Evolutionary conservation across 92 coral and sea anemone species (phyloP).

Genomic region (Isaurus tuberculatus): DNA sequence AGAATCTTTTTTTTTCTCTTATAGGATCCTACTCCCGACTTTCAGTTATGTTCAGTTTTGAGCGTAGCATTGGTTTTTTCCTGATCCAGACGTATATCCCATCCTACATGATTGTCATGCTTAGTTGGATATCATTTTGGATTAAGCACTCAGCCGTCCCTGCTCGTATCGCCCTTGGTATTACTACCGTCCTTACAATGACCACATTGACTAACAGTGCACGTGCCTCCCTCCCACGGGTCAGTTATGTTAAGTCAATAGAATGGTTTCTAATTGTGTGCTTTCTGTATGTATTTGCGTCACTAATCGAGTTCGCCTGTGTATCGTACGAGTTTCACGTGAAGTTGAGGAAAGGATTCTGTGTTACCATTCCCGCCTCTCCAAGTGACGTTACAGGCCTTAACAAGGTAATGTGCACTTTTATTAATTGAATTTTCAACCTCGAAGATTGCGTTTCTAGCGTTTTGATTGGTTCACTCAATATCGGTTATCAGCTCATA

Average conservation of each 20-base stretch:
- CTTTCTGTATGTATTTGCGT: slow-evolving; percentile 92
- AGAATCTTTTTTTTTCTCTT: neutral
- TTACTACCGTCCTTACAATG: slow-evolving; percentile 96
- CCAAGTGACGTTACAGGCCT: neutral
- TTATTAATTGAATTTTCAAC: no score
- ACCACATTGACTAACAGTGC: slow-evolving; percentile 97
- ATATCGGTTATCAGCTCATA: no score
- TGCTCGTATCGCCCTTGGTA: slow-evolving; percentile 95
- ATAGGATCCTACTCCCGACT: slow-evolving; percentile 87
- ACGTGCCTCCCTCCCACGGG: slow-evolving; percentile 92
- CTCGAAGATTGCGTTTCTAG: no score
- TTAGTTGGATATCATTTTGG: slow-evolving; percentile 99
- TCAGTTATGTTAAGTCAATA: slow-evolving; percentile 91
- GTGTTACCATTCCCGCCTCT: slow-evolving; percentile 52
- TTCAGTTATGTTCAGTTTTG: slow-evolving; percentile 86
- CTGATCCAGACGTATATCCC: slow-evolving; percentile 96
- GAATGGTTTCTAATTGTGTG: slow-evolving; percentile 96
- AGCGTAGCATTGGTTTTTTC: slow-evolving; percentile 95
- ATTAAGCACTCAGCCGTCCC: slow-evolving; percentile 90
- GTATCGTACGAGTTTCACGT: slow-evolving; percentile 83
- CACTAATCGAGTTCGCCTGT: slow-evolving; percentile 90
- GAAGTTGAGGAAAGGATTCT: slow-evolving; percentile 64
- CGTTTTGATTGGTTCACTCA: no score
- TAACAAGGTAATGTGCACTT: neutral
- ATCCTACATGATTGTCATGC: slow-evolving; percentile 94